These are phyloP conservation scores for Seriola dumerili DNA, from an alignment of 2,113 vertebrate species.

Conservation along the genomic window DNA sequence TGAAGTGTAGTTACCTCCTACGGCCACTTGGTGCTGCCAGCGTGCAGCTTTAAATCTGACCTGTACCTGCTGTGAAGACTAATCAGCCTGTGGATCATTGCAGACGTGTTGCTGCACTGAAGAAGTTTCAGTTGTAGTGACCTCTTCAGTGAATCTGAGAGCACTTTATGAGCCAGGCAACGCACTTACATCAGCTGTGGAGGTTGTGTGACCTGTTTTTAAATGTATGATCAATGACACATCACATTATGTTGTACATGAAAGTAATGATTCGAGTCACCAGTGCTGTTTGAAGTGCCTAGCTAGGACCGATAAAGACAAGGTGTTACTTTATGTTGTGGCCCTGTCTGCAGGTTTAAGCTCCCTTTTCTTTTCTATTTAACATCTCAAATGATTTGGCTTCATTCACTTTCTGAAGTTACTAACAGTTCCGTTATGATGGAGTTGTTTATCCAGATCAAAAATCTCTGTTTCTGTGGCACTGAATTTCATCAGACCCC, in stretches of 20 bases:
- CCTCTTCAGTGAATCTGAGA: background rate
- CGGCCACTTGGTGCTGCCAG: slow-evolving; percentile 24
- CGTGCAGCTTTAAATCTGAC: slow-evolving; percentile 6
- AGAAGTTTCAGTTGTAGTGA: background rate
- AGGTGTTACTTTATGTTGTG: background rate
- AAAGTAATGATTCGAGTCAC: background rate
- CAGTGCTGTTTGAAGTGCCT: slow-evolving; percentile 34
- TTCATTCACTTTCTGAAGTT: background rate
- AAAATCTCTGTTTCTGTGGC: background rate
- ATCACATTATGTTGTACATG: background rate
- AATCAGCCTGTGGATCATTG: slow-evolving; percentile 31
- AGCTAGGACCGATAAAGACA: background rate
- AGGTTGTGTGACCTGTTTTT: background rate
- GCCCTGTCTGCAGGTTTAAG: background rate
- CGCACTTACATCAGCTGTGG: background rate
- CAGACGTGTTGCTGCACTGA: slow-evolving; percentile 36
- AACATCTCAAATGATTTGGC: background rate
- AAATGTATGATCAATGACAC: background rate
- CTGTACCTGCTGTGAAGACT: slow-evolving; percentile 33
- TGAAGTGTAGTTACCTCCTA: slow-evolving; percentile 3
- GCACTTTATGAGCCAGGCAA: background rate
- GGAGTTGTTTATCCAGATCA: too few relatives aligned
- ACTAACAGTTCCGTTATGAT: background rate
- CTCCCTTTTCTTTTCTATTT: background rate
- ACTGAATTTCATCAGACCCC: background rate